Evolutionary conservation across 2,888 invertebrate genomes (phyloP).

Genomic region (Epirrhoe alternata): DNA sequence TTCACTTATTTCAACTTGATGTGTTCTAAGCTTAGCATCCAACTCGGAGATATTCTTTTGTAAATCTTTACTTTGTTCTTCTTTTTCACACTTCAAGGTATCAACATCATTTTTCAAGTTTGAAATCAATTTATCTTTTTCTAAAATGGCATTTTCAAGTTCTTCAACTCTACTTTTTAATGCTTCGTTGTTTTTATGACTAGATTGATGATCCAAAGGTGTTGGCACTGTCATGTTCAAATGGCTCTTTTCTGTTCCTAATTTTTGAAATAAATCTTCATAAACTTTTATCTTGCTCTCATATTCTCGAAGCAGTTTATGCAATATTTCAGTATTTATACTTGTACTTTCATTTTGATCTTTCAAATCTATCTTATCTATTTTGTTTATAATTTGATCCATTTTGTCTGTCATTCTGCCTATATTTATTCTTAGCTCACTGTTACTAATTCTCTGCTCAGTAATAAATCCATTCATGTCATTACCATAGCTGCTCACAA

Average conservation of each 20-base stretch:
- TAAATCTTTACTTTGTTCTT: conserved; percentile 44
- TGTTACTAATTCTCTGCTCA: conserved; percentile 74
- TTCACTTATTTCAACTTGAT: conserved; percentile 24
- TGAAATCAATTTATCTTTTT: conserved; percentile 54
- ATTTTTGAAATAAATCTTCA: conserved; percentile 65
- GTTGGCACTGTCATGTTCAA: conserved; percentile 21
- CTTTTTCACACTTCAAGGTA: conserved; percentile 45
- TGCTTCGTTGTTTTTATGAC: conserved; percentile 24
- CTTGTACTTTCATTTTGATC: conserved; percentile 42
- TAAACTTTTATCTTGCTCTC: conserved; percentile 73
- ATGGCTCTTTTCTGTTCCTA: conserved; percentile 41
- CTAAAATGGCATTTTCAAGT: conserved; percentile 49
- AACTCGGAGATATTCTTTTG: conserved; percentile 50
- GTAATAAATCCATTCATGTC: conserved; percentile 64
- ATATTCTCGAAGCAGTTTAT: conserved; percentile 72
- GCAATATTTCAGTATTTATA: conserved; percentile 62
- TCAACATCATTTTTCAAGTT: conserved; percentile 54
- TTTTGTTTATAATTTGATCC: conserved; percentile 63
- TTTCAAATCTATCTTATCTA: conserved; percentile 53
- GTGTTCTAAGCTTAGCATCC: conserved; percentile 45
- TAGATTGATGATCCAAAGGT: neutral
- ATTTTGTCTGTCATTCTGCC: conserved; percentile 71
- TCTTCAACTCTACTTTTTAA: conserved; percentile 48
- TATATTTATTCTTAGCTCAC: conserved; percentile 75
- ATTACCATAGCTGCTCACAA: conserved; percentile 48